Base-by-base conservation (phyloP, 2,113 vertebrate genomes). In the Tachysurus fulvidraco region DNA sequence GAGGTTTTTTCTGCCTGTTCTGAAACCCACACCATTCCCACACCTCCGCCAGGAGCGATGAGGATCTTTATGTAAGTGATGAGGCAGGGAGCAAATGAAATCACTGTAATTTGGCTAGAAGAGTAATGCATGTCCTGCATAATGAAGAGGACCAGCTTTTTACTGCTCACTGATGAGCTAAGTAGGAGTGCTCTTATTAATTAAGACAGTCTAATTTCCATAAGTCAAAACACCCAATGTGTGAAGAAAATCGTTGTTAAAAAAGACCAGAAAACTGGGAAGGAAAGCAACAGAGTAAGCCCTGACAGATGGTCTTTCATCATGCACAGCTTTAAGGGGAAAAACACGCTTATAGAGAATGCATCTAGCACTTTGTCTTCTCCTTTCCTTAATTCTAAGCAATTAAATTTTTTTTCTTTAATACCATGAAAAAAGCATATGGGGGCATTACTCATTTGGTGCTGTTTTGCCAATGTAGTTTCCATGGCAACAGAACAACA, bases 291-390 rank as follows among this genome's bases (percentile, higher is more conserved):
- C 81, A 89, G 86, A 85, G 60, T 86, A 91, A 86, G 90, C 81
- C 64, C 73, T 90, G 88, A 90, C 91, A 92, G 91, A 92, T 92
- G 91, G 89, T 90, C 87, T 88, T 91, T 90, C 91, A 89, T 89
- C 89, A 87, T 55, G 81, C 77, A 83, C 83, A 67, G 88, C 86
- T 89, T 90, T 87, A 89, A 59, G 21, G 30, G 86, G 76, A 67
- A 87, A 88, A 91, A 84, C 65, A 81, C 28, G 81, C 74, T 81
- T 91, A 87, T 54, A 81, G 87, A 91, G 83, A 89, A 84, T 44
- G 67, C 82, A 80, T 79, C 88, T 87, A 86, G 84, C 83, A 87
- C 83, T 84, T 86, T 88, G 87, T 85, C 85, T 91, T 73, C 83
- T 85, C 85, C 89, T 86, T 88, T 87, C 82, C 83, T 87, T 90